phyloP scores from a whole-genome alignment of 2,888 invertebrate genomes.

The Nezara viridula region DNA sequence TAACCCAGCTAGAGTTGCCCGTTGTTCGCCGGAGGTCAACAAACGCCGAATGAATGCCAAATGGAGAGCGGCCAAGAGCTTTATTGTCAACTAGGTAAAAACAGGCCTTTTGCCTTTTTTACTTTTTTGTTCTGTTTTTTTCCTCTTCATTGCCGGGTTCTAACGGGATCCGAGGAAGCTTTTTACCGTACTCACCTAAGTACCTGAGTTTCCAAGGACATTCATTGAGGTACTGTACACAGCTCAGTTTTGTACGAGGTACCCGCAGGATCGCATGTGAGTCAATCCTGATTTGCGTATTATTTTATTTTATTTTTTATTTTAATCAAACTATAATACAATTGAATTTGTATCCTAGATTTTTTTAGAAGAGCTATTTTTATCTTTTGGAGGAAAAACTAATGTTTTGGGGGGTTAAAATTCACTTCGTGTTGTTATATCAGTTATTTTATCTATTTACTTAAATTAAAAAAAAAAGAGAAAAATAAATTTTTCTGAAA shows the following conservation, averaged over 20 bases:
- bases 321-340: too few species aligned
- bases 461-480: too few species aligned
- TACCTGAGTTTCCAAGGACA: conserved; percentile 12
- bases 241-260: background rate
- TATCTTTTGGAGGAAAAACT: too few species aligned
- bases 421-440: too few species aligned
- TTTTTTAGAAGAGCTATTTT: too few species aligned
- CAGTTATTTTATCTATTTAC: too few species aligned
- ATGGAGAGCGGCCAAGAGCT: conserved; percentile 36
- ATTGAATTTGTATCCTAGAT: too few species aligned
- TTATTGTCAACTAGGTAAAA: conserved; percentile 42
- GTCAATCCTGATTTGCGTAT: background rate
- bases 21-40: background rate
- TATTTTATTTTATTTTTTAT: background rate
- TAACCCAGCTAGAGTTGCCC: background rate
- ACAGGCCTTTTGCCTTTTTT: conserved; percentile 28
- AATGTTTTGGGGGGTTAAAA: too few species aligned
- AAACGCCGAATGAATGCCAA: conserved; percentile 48
- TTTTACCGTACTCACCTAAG: conserved; percentile 16
- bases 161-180: background rate
- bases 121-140: background rate
- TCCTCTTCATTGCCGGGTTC: background rate
- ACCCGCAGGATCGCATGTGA: background rate
- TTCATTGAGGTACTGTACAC: background rate
- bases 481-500: too few species aligned